Conservation (phyloP, 2,113 vertebrate species). For the Oncorhynchus clarkii region DNA sequence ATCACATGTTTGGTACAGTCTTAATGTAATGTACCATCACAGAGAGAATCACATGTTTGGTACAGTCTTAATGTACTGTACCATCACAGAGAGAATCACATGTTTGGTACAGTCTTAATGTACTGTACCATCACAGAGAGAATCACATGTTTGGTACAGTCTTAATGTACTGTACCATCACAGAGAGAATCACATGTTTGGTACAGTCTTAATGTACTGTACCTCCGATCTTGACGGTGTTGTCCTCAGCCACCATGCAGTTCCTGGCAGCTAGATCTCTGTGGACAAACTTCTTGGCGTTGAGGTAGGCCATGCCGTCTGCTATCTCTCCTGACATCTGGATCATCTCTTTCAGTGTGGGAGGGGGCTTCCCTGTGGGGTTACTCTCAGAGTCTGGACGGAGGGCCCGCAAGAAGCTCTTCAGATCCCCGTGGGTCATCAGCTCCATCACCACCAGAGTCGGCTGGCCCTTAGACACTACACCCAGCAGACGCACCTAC, state of each 20-base stretch:
- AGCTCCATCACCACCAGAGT: slow-evolving; percentile 96
- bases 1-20: too few species aligned
- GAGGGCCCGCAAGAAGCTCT: slow-evolving; percentile 89
- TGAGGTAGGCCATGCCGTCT: slow-evolving; percentile 97
- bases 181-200: background rate
- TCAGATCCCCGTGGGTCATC: slow-evolving; percentile 95
- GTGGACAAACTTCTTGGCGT: slow-evolving; percentile 97
- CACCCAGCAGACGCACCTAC: slow-evolving; percentile 92
- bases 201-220: background rate
- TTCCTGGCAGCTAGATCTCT: slow-evolving; percentile 95
- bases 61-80: slow-evolving; percentile 32
- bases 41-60: too few species aligned
- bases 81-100: slow-evolving; percentile 51
- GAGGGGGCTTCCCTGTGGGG: slow-evolving; percentile 80
- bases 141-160: too few species aligned
- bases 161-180: too few species aligned
- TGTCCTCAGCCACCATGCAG: slow-evolving; percentile 98
- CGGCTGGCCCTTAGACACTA: slow-evolving; percentile 95
- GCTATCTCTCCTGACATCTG: slow-evolving; percentile 97
- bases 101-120: too few species aligned
- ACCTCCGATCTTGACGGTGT: slow-evolving; percentile 97
- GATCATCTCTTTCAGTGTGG: slow-evolving; percentile 89
- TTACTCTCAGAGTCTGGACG: slow-evolving; percentile 95
- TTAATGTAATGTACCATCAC: too few species aligned
- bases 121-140: too few species aligned